Percentiles rank a stretch among this genome's conserved stretches.
These are phyloP conservation scores for Zootermopsis nevadensis DNA, from an alignment of 2,888 invertebrate genomes.

Conservation along the genomic window DNA sequence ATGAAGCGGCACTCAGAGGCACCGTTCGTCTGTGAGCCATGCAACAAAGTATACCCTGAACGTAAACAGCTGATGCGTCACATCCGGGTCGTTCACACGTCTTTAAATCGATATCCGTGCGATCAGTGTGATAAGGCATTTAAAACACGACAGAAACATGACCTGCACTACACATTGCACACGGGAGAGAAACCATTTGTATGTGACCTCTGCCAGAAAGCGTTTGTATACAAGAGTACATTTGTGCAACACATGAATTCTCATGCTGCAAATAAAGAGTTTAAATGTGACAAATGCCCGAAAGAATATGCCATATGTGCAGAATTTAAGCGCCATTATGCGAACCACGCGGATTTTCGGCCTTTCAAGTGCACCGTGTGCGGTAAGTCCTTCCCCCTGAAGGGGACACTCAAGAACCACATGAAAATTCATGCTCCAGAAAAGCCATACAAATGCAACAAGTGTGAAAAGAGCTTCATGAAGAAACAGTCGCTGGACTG, in stretches of 20 bases:
- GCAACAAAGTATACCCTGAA: conserved; percentile 41
- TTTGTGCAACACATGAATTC: conserved; percentile 53
- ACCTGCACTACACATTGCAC: conserved; percentile 52
- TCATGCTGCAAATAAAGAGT: conserved; percentile 50
- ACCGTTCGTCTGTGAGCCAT: conserved; percentile 31
- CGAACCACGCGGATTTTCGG: conserved; percentile 24
- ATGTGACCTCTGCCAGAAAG: conserved; percentile 51
- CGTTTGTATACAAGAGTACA: conserved; percentile 52
- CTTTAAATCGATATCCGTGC: conserved; percentile 51
- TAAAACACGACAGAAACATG: conserved; percentile 53
- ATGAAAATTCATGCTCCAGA: conserved; percentile 68
- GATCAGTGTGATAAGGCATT: conserved; percentile 54
- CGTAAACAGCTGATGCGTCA: conserved; percentile 38
- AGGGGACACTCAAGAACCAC: conserved; percentile 70
- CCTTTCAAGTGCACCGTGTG: conserved; percentile 66
- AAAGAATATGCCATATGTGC: conserved; percentile 39
- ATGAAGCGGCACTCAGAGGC: conserved; percentile 41
- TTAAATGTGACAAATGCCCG: conserved; percentile 41
- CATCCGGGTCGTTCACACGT: conserved; percentile 36
- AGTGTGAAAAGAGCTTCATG: conserved; percentile 41
- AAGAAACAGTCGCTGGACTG: conserved; percentile 43
- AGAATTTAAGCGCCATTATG: conserved; percentile 34
- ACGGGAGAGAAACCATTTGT: conserved; percentile 50
- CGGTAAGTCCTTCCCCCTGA: conserved; percentile 68
- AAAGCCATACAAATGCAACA: conserved; percentile 64